Evolutionary conservation across 2,797 vertebrate genomes (phyloP).

Genomic region (Propithecus deckenii): DNA sequence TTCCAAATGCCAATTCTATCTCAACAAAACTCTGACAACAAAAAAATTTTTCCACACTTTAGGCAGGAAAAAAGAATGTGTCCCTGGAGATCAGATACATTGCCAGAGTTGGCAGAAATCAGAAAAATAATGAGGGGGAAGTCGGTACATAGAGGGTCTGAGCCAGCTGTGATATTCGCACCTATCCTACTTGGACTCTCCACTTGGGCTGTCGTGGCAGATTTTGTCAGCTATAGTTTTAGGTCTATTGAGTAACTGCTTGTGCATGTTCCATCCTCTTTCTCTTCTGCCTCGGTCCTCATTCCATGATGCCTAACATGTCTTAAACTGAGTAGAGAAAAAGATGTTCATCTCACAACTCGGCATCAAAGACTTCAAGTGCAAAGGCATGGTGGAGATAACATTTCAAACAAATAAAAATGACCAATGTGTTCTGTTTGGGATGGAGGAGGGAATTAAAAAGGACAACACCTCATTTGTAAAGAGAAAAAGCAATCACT

Average conservation of each 20-base stretch:
- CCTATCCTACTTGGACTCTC: background rate
- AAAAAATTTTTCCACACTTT: background rate
- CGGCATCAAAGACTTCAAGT: background rate
- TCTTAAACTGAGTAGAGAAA: background rate
- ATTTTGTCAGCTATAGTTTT: background rate
- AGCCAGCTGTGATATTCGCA: fast-evolving
- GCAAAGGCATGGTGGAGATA: background rate
- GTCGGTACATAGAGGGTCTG: fast-evolving
- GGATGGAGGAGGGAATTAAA: background rate
- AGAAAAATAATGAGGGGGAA: background rate
- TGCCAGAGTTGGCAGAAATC: background rate
- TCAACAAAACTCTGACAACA: background rate
- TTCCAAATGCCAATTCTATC: background rate
- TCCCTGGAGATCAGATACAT: background rate
- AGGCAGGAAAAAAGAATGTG: background rate
- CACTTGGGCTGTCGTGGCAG: fast-evolving
- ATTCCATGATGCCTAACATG: background rate
- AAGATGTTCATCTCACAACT: background rate
- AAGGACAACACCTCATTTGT: background rate
- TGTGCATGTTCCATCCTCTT: background rate
- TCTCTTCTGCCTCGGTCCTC: background rate
- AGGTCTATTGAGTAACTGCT: background rate
- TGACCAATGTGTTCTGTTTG: background rate
- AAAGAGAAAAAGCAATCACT: background rate
- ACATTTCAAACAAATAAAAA: background rate